These are phyloP conservation scores for Diaperis boleti DNA, from an alignment of 2,888 invertebrate species.

Conservation along the genomic window DNA sequence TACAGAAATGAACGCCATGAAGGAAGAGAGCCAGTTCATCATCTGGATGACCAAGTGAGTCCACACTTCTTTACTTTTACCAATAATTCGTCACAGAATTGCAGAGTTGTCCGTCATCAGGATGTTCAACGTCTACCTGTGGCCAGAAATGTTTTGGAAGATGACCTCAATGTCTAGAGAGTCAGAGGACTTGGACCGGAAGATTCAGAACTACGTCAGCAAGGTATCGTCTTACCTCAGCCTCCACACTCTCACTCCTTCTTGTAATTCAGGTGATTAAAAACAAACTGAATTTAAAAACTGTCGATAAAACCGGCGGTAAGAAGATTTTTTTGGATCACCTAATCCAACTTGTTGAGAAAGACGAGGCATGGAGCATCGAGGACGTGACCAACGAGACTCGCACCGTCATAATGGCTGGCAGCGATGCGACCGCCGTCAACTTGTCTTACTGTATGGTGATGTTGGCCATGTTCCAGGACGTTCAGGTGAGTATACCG, in stretches of 20 bases:
- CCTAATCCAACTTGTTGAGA: background rate
- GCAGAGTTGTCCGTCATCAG: constrained; percentile 6
- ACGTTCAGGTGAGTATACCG: constrained; percentile 5
- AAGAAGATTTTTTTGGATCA: constrained; percentile 14
- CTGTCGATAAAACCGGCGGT: background rate
- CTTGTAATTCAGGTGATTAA: background rate
- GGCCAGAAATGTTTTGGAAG: constrained; percentile 10
- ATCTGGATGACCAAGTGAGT: constrained; percentile 19
- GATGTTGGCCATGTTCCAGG: constrained; percentile 11
- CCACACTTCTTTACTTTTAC: no score
- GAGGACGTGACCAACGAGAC: constrained; percentile 11
- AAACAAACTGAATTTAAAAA: no score
- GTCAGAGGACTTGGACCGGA: constrained; percentile 4
- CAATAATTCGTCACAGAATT: background rate
- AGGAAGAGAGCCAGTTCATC: constrained; percentile 17
- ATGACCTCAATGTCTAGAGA: constrained; percentile 4
- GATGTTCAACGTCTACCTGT: constrained; percentile 15
- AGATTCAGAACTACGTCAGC: constrained; percentile 8
- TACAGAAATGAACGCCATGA: constrained; percentile 15
- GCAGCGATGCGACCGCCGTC: constrained; percentile 9
- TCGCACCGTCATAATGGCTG: constrained; percentile 9
- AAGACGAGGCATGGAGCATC: background rate
- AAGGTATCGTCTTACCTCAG: background rate
- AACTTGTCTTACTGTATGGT: constrained; percentile 8
- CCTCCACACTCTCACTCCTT: background rate